phyloP scores from a whole-genome alignment of 2,113 vertebrate genomes.

The Megaptera novaeangliae region DNA sequence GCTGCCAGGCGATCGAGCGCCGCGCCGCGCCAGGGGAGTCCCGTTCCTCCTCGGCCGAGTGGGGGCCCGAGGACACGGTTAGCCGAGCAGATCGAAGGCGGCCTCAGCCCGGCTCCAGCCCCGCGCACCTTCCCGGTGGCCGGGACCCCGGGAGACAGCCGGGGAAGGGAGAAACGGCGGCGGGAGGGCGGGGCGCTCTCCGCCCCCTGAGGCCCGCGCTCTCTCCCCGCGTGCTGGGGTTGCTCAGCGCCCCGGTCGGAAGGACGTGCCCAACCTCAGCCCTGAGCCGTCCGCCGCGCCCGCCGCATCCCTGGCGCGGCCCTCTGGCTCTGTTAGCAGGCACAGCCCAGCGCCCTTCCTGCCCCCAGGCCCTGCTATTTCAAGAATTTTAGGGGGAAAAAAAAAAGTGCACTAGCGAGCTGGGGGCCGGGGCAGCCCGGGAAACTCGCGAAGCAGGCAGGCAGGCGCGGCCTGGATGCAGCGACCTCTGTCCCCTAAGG shows the following conservation, averaged over 20 bases:
- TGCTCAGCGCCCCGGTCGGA: not conserved
- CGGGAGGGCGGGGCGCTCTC: not conserved
- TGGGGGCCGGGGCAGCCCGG: not conserved
- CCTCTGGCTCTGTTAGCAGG: not conserved
- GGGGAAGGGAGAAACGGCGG: not conserved
- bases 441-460: not conserved
- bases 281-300: not conserved
- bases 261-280: not conserved
- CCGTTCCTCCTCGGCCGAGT: not conserved
- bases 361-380: not conserved
- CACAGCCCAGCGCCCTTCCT: not conserved
- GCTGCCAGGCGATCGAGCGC: not conserved
- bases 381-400: not conserved
- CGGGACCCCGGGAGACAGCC: not conserved
- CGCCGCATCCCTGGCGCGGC: not conserved
- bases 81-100: not conserved
- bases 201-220: not conserved
- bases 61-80: not conserved
- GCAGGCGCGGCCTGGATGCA: not conserved
- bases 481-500: not conserved
- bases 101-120: not conserved
- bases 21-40: not conserved
- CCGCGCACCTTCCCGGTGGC: not conserved
- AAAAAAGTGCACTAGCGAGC: not conserved
- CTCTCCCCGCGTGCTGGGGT: fast-evolving